A percentile compares a stretch with the other conserved stretches of the same genome.
Evolutionary conservation across 2,888 invertebrate genomes (phyloP).

Genomic region (Rhogogaster chlorosoma): DNA sequence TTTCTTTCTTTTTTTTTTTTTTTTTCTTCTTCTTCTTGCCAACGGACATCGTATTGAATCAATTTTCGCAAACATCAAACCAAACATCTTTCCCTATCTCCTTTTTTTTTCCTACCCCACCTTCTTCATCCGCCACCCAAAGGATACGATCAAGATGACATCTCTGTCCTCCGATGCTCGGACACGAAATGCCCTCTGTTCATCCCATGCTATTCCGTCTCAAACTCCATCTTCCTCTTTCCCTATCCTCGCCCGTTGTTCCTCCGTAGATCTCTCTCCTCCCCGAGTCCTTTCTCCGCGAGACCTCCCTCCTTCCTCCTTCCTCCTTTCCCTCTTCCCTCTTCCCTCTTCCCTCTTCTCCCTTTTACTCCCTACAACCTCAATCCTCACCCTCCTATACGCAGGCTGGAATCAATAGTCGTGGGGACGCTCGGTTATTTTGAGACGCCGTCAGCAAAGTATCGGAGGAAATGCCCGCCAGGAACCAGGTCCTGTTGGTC

Average conservation of each 20-base stretch:
- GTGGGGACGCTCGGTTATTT: constrained; percentile 47
- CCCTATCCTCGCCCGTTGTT: constrained; percentile 5
- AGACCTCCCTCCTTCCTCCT: not conserved
- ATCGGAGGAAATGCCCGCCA: constrained; percentile 46
- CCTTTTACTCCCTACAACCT: constrained; percentile 15
- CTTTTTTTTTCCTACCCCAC: not conserved
- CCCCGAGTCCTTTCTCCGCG: constrained; percentile 17
- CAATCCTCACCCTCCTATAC: constrained; percentile 39
- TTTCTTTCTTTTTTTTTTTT: not conserved
- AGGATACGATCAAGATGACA: constrained; percentile 47
- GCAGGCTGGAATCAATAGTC: constrained; percentile 50
- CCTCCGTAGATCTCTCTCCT: constrained; percentile 23
- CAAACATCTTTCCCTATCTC: constrained; percentile 40
- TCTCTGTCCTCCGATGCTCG: constrained; percentile 34
- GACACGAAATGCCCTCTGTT: constrained; percentile 45
- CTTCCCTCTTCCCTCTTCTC: not conserved
- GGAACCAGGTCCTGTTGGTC: constrained; percentile 20
- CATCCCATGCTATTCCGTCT: constrained; percentile 23
- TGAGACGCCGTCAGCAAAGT: constrained; percentile 48
- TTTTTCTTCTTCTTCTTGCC: not conserved
- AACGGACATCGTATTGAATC: constrained; percentile 46
- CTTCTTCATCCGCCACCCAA: constrained; percentile 8
- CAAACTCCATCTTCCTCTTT: constrained; percentile 20
- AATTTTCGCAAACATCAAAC: constrained; percentile 49
- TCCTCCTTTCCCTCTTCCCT: constrained; percentile 1